These are phyloP conservation scores for Acrocyrtus sp. DNA, from an alignment of 2,888 invertebrate genomes.

Conservation along the genomic window DNA sequence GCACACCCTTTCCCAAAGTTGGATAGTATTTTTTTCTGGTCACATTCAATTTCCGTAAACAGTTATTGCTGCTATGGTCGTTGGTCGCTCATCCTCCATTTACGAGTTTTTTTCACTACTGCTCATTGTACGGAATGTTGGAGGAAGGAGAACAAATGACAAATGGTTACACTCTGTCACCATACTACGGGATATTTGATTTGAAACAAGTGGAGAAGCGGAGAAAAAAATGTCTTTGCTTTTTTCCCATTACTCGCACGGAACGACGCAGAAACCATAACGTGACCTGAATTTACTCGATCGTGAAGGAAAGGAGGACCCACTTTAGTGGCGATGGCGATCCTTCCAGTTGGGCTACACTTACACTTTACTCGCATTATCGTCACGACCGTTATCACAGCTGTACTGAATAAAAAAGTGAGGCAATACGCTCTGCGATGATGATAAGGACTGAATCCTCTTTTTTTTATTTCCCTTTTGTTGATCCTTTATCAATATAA, in stretches of 20 bases:
- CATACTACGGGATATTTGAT: slow-evolving; percentile 29
- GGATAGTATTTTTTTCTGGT: background rate
- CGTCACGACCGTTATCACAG: too few relatives aligned
- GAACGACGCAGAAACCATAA: slow-evolving; percentile 15
- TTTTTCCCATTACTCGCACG: slow-evolving; percentile 10
- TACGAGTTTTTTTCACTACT: too few relatives aligned
- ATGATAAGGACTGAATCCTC: too few relatives aligned
- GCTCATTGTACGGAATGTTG: too few relatives aligned
- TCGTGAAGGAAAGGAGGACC: slow-evolving; percentile 19
- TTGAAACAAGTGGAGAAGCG: slow-evolving; percentile 31
- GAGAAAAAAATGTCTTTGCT: too few relatives aligned
- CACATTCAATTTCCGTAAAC: slow-evolving; percentile 30
- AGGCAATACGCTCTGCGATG: too few relatives aligned
- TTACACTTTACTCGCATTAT: too few relatives aligned
- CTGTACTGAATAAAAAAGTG: too few relatives aligned
- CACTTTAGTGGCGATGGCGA: background rate
- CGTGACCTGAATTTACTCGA: slow-evolving; percentile 34
- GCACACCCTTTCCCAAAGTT: slow-evolving; percentile 3
- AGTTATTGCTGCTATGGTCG: slow-evolving; percentile 15
- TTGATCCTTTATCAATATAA: too few relatives aligned
- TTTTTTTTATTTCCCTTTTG: too few relatives aligned
- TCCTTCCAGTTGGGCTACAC: too few relatives aligned
- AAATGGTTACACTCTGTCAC: slow-evolving; percentile 36
- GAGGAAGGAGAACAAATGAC: slow-evolving; percentile 29
- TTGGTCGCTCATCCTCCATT: slow-evolving; percentile 14